These are phyloP conservation scores for Hydractinia echinata DNA, from an alignment of 30 jellyfish, hydroid and myxozoan species.

Conservation along the genomic window DNA sequence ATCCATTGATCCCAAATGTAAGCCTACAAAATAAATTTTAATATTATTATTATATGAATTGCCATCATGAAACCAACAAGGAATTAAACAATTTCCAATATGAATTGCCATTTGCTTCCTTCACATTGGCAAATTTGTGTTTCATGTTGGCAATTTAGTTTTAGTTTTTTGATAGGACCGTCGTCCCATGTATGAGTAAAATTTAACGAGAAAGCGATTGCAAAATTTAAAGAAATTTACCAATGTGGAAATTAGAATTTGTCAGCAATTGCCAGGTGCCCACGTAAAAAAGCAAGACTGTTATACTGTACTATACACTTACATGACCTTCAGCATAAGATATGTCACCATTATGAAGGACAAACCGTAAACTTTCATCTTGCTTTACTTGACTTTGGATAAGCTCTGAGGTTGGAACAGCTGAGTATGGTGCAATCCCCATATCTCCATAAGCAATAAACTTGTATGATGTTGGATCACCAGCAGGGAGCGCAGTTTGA, in stretches of 20 bases:
- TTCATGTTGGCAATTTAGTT: too few species aligned
- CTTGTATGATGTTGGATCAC: constrained; percentile 56
- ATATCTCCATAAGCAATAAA: constrained; percentile 75
- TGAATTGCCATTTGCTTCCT: too few species aligned
- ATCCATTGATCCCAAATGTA: constrained; percentile 90
- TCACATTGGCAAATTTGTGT: too few species aligned
- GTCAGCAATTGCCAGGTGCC: too few species aligned
- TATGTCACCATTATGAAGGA: constrained; percentile 78
- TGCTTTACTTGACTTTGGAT: constrained; percentile 26
- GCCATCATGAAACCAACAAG: background rate
- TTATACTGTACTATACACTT: constrained; percentile 26
- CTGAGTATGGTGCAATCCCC: constrained; percentile 57
- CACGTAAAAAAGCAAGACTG: too few species aligned
- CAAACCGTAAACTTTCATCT: constrained; percentile 41
- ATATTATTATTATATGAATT: background rate
- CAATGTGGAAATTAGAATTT: too few species aligned
- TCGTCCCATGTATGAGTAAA: too few species aligned
- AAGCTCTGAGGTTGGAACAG: constrained; percentile 34
- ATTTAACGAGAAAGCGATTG: too few species aligned
- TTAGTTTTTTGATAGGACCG: too few species aligned
- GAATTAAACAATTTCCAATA: too few species aligned
- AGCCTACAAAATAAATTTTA: constrained; percentile 45
- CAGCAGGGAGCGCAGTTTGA: constrained; percentile 82
- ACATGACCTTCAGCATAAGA: constrained; percentile 87
- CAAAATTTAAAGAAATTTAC: too few species aligned